Percentiles rank a stretch among this genome's conserved stretches.
Evolutionary conservation across 1,140 invertebrate species (phyloP).

Genomic region (Camponotus floridanus): DNA sequence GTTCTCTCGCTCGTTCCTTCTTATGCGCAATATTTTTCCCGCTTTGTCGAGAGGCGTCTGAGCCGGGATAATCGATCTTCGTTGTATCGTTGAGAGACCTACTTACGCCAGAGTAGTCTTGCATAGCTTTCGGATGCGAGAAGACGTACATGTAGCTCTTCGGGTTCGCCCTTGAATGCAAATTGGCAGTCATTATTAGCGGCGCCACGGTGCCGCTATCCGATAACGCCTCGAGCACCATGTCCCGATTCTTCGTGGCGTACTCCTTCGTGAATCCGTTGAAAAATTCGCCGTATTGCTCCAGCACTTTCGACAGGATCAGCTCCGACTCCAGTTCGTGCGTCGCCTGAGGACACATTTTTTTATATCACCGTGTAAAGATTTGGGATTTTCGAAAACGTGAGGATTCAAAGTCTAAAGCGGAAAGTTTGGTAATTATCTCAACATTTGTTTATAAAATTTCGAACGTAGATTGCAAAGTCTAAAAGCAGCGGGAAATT

Average conservation of each 20-base stretch:
- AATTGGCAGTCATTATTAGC: constrained; percentile 90
- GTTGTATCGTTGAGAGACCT: constrained; percentile 58
- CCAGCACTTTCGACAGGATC: constrained; percentile 88
- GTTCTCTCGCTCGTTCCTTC: too few relatives aligned
- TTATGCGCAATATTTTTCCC: constrained; percentile 53
- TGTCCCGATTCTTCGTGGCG: constrained; percentile 88
- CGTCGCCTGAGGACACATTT: constrained; percentile 77
- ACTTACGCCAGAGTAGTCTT: constrained; percentile 82
- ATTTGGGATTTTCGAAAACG: constrained; percentile 13
- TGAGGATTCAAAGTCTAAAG: neutral
- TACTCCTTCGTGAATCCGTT: constrained; percentile 75
- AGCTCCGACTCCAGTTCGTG: constrained; percentile 87
- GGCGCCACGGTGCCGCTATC: constrained; percentile 94
- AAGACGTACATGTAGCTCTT: constrained; percentile 96
- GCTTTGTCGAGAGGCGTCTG: constrained; percentile 56
- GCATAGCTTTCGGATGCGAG: constrained; percentile 87
- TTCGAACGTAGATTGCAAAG: neutral
- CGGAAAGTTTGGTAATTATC: neutral
- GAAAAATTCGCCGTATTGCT: constrained; percentile 85
- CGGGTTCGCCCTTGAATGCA: constrained; percentile 91
- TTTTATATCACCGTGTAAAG: neutral
- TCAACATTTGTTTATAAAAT: neutral
- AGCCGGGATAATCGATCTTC: constrained; percentile 61
- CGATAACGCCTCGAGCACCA: constrained; percentile 94
- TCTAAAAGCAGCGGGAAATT: neutral